Base-by-base conservation (phyloP, 1,140 invertebrate species). In the Ceratina australensis region DNA sequence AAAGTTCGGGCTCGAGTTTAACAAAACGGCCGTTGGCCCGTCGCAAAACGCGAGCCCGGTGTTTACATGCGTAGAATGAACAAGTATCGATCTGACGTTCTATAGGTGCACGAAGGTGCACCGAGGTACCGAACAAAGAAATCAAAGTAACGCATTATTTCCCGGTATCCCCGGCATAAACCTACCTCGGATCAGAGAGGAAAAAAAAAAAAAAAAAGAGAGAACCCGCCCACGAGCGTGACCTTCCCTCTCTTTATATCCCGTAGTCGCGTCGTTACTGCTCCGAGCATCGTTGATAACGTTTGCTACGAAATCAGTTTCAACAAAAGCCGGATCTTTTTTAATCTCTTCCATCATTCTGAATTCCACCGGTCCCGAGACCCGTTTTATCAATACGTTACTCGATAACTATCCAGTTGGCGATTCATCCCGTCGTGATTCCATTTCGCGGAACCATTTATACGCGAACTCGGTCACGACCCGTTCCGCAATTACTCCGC, bases 1-100 rank as follows among this genome's bases (percentile, higher is more conserved):
- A 86, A 86, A 86, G 84, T 86, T 86, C 72, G 57, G 69, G 42
- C 71, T 57, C 42, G 81, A 78, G 73, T 83, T 80, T 81, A 85
- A 86, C 84, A 83, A 86, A 86, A 85, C 78, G 81, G 49, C 74
- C 72, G 71, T 75, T 72, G 82, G 83, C 75, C 82, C 82, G 77
- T 85, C 84, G 79, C 67, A 56, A 69, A 72, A 69, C 63, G 56
- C 67, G 77, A 52, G 50, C 47, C 52, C 74, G 80, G 54, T 78
- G 82, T 85, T 85, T 78, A 81, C 78, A 84, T 81, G 79, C 78
- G 82, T 80, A 54, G 79, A 85, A 79, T 52, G 79, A 81, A 63
- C 71, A 75, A 54, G 69, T 81, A 85, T 85, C 79, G 82, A 85
- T 85, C 74, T 67, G 72, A 16, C n/a, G 24, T 24, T 47, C n/a